Conservation (phyloP, 2,797 vertebrate species). For the Accipiter minullus region DNA sequence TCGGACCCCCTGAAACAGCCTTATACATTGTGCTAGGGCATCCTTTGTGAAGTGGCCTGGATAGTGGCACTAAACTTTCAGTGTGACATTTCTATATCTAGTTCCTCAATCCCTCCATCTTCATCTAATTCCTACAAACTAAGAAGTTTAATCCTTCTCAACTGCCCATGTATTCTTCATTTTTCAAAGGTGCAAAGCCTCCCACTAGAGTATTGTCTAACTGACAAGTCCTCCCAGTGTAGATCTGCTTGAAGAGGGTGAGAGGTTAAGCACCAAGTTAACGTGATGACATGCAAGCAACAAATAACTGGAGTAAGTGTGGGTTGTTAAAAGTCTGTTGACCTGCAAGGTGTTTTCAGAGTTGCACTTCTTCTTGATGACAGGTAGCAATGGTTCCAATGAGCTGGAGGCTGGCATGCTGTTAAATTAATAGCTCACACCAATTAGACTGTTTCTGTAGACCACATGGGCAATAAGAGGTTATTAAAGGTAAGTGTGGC, state of each 20-base stretch:
- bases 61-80: neutral
- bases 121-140: neutral
- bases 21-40: neutral
- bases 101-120: neutral
- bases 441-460: neutral
- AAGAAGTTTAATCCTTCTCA: neutral
- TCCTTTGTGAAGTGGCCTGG: neutral
- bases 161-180: neutral
- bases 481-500: neutral
- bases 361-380: neutral
- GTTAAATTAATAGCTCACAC: neutral
- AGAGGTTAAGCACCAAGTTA: neutral
- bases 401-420: neutral
- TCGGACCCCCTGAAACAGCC: neutral
- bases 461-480: neutral
- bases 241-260: neutral
- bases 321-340: neutral
- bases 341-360: neutral
- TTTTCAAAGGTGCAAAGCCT: neutral
- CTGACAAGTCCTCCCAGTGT: neutral
- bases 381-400: neutral
- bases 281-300: neutral
- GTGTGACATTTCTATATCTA: neutral
- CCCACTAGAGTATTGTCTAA: neutral
- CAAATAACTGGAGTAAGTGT: neutral